Conservation (phyloP, 2,888 invertebrate genomes). For the Dendrolimus pini region DNA sequence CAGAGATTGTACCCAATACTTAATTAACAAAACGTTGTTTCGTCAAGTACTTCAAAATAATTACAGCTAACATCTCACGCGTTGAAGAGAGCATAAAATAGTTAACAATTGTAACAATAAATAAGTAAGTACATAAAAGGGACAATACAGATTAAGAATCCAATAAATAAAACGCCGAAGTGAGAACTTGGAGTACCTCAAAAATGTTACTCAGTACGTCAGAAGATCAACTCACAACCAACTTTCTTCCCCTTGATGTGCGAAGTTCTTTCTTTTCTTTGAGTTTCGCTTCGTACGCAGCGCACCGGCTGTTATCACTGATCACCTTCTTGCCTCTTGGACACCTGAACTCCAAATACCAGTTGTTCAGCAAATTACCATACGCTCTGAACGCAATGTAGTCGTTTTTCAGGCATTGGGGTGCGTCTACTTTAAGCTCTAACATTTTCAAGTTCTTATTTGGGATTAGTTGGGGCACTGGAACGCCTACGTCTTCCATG, state of each 20-base stretch:
- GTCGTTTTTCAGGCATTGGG: slow-evolving; percentile 76
- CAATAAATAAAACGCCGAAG: slow-evolving; percentile 24
- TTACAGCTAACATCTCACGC: slow-evolving; percentile 30
- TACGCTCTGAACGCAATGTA: slow-evolving; percentile 78
- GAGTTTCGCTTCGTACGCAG: slow-evolving; percentile 39
- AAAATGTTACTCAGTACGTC: slow-evolving; percentile 4
- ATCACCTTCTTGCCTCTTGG: slow-evolving; percentile 44
- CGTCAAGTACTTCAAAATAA: slow-evolving; percentile 55
- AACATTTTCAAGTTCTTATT: slow-evolving; percentile 52
- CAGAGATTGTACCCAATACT: slow-evolving; percentile 75
- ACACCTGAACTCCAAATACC: slow-evolving; percentile 70
- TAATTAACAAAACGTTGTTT: slow-evolving; percentile 64
- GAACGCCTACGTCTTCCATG: slow-evolving; percentile 52
- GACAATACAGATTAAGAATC: slow-evolving; percentile 27
- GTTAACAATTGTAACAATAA: slow-evolving; percentile 23
- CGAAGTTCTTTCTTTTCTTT: slow-evolving; percentile 38
- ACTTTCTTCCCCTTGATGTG: slow-evolving; percentile 16
- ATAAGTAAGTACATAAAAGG: slow-evolving; percentile 40
- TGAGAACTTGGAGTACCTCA: neutral
- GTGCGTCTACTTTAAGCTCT: slow-evolving; percentile 61
- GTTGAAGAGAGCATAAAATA: slow-evolving; percentile 34
- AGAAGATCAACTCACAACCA: slow-evolving; percentile 17
- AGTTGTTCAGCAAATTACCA: slow-evolving; percentile 76
- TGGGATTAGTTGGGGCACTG: slow-evolving; percentile 44
- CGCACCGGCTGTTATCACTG: slow-evolving; percentile 32